Conservation (phyloP, 1,140 invertebrate genomes). For the Papilio machaon region DNA sequence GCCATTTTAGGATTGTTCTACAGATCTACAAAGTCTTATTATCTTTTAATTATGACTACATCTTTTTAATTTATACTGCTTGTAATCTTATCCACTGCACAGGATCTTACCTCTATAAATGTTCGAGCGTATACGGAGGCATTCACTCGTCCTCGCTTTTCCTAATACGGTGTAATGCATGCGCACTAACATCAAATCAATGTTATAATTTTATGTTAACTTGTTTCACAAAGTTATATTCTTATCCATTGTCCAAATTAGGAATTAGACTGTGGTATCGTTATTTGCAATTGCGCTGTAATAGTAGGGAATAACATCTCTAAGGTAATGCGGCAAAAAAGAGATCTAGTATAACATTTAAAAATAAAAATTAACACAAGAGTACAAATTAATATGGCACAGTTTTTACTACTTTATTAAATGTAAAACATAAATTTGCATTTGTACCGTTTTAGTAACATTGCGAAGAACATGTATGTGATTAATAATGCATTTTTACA, state of each 20-base stretch:
- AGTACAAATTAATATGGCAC: not conserved
- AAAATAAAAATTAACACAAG: too few relatives aligned
- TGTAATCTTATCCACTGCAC: not conserved
- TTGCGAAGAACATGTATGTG: not conserved
- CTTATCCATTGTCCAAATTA: not conserved
- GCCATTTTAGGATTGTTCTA: not conserved
- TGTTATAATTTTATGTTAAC: not conserved
- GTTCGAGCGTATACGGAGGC: not conserved
- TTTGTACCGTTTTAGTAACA: not conserved
- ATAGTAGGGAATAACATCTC: too few relatives aligned
- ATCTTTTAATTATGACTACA: not conserved
- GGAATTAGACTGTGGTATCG: not conserved
- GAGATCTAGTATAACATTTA: too few relatives aligned
- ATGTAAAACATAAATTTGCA: not conserved
- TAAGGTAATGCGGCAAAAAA: too few relatives aligned
- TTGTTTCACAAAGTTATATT: not conserved
- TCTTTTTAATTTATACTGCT: not conserved
- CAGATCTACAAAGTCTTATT: not conserved
- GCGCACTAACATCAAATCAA: not conserved
- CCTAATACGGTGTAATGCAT: constrained; percentile 9
- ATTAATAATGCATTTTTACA: constrained; percentile 2
- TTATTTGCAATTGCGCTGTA: too few relatives aligned
- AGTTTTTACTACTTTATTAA: not conserved
- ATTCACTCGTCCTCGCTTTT: constrained; percentile 21
- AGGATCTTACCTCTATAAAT: not conserved